Evolutionary conservation across 2,797 vertebrate species (phyloP), one percentile per base, ranked within the genome.

Genomic region (Denticeps clupeoides): DNA sequence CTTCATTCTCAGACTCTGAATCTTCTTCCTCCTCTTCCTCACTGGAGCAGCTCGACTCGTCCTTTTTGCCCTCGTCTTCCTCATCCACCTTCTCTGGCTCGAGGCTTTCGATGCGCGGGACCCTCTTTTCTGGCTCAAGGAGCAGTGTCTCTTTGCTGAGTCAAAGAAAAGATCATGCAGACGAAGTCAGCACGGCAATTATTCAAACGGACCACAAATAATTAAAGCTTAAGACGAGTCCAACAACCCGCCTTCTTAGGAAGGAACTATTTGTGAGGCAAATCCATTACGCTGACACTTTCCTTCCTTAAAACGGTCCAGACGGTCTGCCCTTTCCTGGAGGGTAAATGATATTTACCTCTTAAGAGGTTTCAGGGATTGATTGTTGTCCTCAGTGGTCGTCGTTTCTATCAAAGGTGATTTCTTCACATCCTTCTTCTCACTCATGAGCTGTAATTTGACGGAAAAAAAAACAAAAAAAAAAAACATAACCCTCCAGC

Each of bases 21-120:
- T 99, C 95, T 11, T 99, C 95, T 50, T 99, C 95, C 2, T 99
- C 95, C 16, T 99, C 95, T 56, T 99, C 95, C 65, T 97, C 95
- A 63, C 95, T 99, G 59, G 95, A 99, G 66, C 95, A 99, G 79
- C 95, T 99, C 0, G 95, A 99, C 59, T 99, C 95, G 58, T 97
- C 93, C 71, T 97, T 99, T 77, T 97, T 97, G 23, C 87, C 90
- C 63, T 97, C 91, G 49, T 96, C 91, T 40, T 90, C 93, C 42
- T 96, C 90, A 49, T 97, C 95, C 59, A 79, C 90, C 64, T 99
- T 99, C 76, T 99, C 95, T 1, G 89, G 87, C 52, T 99, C 95
- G 53, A 95, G 76, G 69, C 89, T 85, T 59, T 97, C 94, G 41
- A 93, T 94, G 60, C 86, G 84, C 28, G 87, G 88, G 41, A 82